Evolutionary conservation across 2,888 invertebrate species (phyloP), one percentile per base, ranked within the genome.

Genomic region (Chymomyza procnemis): DNA sequence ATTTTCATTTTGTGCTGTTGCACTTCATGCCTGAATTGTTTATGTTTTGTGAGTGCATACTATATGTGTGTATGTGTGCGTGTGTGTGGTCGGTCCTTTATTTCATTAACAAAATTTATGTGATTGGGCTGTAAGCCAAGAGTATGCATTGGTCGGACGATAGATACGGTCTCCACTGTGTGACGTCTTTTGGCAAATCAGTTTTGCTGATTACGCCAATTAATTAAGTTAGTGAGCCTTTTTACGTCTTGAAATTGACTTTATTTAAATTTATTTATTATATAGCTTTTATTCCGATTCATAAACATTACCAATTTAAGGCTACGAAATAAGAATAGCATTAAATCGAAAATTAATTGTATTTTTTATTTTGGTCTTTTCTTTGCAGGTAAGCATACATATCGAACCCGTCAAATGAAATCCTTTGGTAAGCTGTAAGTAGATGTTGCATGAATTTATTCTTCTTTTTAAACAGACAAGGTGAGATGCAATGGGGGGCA

Each of bases 371-470:
- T 74, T 71, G 71, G 46, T 18, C 41, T 60, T 75, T 73, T 83
- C 76, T 62, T 87, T 87, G 47, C 86, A 84, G 83, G 83, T 84
- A 75, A 84, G 83, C 80, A 64, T 60, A 62, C n/a, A n/a, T 68
- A 63, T 61, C 18, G 16, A 18, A 50, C 50, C 50, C 19, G 34
- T 26, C 18, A 22, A 14, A 62, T 9, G 16, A 14, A 18, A 19
- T 55, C 5, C 16, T 5, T 9, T n/a, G 19, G 12, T 4, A 19
- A 54, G 26, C 22, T 59, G 77, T 77, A 65, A 74, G 74, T 76
- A 60, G 16, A 61, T 18, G 9, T 14, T n/a, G n/a, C n/a, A n/a
- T n/a, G n/a, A n/a, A n/a, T n/a, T n/a, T n/a, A n/a, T n/a, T n/a
- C n/a, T n/a, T n/a, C n/a, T n/a, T n/a, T n/a, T n/a, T n/a, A n/a